Percentiles rank a stretch among this genome's conserved stretches.
These are phyloP conservation scores for Apoda limacodes DNA, from an alignment of 2,888 invertebrate genomes.

Conservation along the genomic window DNA sequence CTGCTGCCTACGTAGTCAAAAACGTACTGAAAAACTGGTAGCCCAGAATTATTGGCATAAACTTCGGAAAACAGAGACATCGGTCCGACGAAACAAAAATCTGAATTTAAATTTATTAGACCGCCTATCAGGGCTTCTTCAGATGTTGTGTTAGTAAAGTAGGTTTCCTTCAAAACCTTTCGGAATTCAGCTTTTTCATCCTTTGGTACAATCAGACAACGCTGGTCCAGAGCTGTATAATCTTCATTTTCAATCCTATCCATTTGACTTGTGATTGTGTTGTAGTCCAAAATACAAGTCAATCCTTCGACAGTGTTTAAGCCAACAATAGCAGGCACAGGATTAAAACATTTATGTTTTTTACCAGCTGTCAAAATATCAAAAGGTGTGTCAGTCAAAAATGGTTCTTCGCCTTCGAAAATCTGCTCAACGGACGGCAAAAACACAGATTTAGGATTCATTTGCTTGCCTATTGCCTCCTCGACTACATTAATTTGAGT, in stretches of 20 bases:
- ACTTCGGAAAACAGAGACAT: conserved; percentile 46
- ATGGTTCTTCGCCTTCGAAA: conserved; percentile 49
- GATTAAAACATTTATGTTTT: conserved; percentile 30
- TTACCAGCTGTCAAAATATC: conserved; percentile 40
- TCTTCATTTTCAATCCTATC: conserved; percentile 49
- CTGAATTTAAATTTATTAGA: conserved; percentile 50
- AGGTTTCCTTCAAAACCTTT: conserved; percentile 39
- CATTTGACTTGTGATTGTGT: conserved; percentile 48
- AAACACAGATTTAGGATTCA: conserved; percentile 52
- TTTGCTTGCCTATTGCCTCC: conserved; percentile 53
- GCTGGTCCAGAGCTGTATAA: conserved; percentile 41
- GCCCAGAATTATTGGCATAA: conserved; percentile 37
- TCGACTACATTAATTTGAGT: conserved; percentile 37
- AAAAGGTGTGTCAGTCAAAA: conserved; percentile 51
- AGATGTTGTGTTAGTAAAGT: conserved; percentile 39
- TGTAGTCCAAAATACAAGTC: conserved; percentile 47
- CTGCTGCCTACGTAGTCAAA: conserved; percentile 52
- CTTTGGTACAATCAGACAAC: conserved; percentile 30
- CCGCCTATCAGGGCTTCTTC: conserved; percentile 51
- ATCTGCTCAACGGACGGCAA: conserved; percentile 44
- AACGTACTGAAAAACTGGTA: conserved; percentile 42
- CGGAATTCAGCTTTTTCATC: conserved; percentile 38
- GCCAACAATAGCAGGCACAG: conserved; percentile 64
- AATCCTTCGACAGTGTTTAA: conserved; percentile 68
- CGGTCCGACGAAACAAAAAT: conserved; percentile 52